phyloP scores from a whole-genome alignment of 1,140 invertebrate genomes.

The Hyphantria cunea region DNA sequence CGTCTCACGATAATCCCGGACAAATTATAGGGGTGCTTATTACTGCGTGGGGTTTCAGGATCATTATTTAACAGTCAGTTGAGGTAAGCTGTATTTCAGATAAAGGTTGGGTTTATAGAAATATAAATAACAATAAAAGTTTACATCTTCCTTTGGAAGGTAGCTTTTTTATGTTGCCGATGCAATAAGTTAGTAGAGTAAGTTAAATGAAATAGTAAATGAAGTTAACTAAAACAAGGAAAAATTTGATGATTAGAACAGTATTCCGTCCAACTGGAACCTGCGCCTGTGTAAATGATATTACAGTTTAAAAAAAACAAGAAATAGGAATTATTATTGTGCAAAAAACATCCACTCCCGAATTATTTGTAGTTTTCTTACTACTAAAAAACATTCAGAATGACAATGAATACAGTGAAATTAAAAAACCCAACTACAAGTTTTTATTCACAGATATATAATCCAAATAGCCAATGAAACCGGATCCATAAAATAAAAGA shows the following conservation, averaged over 20 bases:
- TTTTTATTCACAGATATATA: constrained; percentile 16
- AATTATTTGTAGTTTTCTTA: not conserved
- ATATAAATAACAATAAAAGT: constrained; percentile 9
- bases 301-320: too few species aligned
- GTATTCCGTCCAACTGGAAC: too few species aligned
- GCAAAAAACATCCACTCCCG: too few species aligned
- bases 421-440: constrained; percentile 9
- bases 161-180: not conserved
- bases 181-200: too few species aligned
- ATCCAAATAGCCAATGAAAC: constrained; percentile 35
- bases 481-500: constrained; percentile 36
- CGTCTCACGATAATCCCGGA: constrained; percentile 73
- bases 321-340: too few species aligned
- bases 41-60: constrained; percentile 56
- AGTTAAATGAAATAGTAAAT: too few species aligned
- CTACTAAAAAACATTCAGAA: too few species aligned
- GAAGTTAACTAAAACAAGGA: too few species aligned
- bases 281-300: too few species aligned
- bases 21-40: constrained; percentile 73
- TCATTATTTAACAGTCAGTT: constrained; percentile 67
- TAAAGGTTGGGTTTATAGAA: constrained; percentile 26
- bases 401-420: not conserved
- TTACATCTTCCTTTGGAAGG: not conserved
- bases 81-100: constrained; percentile 33
- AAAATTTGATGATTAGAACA: too few species aligned